Base-by-base conservation (phyloP, 2,888 invertebrate species). In the Xanthostigma xanthostigma region DNA sequence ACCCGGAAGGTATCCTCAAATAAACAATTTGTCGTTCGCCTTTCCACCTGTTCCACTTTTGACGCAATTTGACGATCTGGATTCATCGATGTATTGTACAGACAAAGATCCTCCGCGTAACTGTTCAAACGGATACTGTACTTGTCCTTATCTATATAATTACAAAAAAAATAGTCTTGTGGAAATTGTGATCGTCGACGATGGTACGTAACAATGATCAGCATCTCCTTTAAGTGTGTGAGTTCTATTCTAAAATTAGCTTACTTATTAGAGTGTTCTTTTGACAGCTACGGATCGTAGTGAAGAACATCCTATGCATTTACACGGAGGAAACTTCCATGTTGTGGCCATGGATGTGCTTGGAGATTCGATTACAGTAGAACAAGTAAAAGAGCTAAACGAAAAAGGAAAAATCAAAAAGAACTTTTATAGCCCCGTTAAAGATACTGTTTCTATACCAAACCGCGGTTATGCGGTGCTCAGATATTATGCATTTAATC, bases 361-460 rank as follows among this genome's bases (percentile, higher is more conserved):
- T n/a, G 62, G 60, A 0, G 36, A 46, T 1, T 58, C 57, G 38
- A 55, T 64, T 10, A 62, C 67, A 1, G 40, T 62, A 9, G 54
- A 59, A 12, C 53, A 60, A 12, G 58, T 72, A 1, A 57, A 57
- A 42, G 52, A 54, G 2, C 53, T 65, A 48, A 66, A 66, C 51
- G 53, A 58, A 39, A 54, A 55, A 12, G 67, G 68, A 2, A 48
- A 58, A 33, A 60, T 68, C 36, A 46, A 52, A 5, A 61, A 69
- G 43, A 64, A 62, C 36, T 58, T 69, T 10, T 50, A 55, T 45
- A 63, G 69, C 2, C 63, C 69, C 2, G 47, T 60, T 9, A 73
- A 73, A 54, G 73, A 73, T 54, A 70, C 67, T 1, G 58, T 71
- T 12, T 63, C 64, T 38, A 64, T 72, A 2, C 72, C 73, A 3